Base-by-base conservation (phyloP, 1,140 invertebrate genomes). In the Leucophenga varia region DNA sequence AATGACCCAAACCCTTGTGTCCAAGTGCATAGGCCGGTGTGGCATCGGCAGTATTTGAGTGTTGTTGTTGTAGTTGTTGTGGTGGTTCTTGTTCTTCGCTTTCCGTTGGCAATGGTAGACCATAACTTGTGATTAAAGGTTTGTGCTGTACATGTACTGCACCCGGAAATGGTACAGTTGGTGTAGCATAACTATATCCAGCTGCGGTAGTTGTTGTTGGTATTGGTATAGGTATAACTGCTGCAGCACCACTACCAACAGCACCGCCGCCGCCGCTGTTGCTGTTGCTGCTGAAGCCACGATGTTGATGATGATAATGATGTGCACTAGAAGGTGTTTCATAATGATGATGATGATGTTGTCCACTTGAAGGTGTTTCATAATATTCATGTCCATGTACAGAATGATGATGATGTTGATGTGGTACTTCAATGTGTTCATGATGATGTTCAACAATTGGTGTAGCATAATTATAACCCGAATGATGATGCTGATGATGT, bases 1-100 rank as follows among this genome's bases (percentile, higher is more conserved):
- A 72, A 44, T 72, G 68, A 1, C 69, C 69, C 37, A 72, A n/a
- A 16, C 69, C 69, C 46, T 72, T 72, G 43, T 72, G 69, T 0
- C 69, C 69, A 20, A 65, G 5, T 0, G 69, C 69, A 49, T 72
- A 72, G 6, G 53, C 46, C 0, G 69, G 69, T 0, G 63, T 38
- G 38, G 63, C 56, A 1, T 55, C 47, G 7, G 53, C 52, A 25
- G 22, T 6, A 5, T 25, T 5, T 6, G 22, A 10, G 22, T 10
- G 52, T 3, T 40, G 43, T 12, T 59, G 47, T 28, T 47, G 34
- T 1, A 52, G 52, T 28, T 61, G 31, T 6, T 49, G 51, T 3
- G 42, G 49, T 2, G 57, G 34, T n/a, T 49, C 45, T 19, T 60
- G 34, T 35, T 42, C 30, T 20, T 56, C 47, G 3, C 48, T 35